Conservation (phyloP, 2,113 vertebrate genomes). For the Phylloscopus trochiloides region DNA sequence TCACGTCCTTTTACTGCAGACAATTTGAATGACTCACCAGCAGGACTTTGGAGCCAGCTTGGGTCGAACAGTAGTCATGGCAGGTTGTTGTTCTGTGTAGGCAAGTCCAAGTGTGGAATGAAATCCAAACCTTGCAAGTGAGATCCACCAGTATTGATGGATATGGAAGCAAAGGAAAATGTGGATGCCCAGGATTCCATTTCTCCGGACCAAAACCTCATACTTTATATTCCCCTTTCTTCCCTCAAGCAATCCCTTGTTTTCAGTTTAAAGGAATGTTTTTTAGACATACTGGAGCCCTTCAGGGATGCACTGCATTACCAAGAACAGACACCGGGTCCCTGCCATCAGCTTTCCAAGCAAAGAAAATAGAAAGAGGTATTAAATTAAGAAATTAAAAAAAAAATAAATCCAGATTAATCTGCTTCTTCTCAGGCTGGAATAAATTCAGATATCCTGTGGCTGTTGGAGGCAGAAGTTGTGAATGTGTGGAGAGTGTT, state of each 20-base stretch:
- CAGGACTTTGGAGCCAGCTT: background rate
- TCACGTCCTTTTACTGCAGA: background rate
- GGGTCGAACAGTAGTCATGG: background rate
- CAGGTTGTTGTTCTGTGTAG: background rate
- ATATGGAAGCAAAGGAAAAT: background rate
- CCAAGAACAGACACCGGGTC: background rate
- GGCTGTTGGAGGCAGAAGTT: background rate
- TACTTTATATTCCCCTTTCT: background rate
- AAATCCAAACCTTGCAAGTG: background rate
- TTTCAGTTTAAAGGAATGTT: background rate
- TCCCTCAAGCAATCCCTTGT: background rate
- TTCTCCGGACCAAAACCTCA: background rate
- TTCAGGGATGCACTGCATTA: background rate
- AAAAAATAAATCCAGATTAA: background rate
- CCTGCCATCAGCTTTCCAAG: background rate
- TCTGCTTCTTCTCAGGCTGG: background rate
- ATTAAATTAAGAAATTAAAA: background rate
- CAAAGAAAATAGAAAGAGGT: background rate
- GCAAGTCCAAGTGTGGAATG: background rate
- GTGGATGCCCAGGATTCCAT: background rate
- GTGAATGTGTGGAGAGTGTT: background rate
- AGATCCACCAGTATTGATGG: background rate
- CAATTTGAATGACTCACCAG: background rate
- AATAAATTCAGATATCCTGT: background rate
- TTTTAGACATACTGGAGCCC: background rate